Evolutionary conservation across 2,113 vertebrate genomes (phyloP), one percentile per base, ranked within the genome.

Genomic region (Petrocephalus zakoni): DNA sequence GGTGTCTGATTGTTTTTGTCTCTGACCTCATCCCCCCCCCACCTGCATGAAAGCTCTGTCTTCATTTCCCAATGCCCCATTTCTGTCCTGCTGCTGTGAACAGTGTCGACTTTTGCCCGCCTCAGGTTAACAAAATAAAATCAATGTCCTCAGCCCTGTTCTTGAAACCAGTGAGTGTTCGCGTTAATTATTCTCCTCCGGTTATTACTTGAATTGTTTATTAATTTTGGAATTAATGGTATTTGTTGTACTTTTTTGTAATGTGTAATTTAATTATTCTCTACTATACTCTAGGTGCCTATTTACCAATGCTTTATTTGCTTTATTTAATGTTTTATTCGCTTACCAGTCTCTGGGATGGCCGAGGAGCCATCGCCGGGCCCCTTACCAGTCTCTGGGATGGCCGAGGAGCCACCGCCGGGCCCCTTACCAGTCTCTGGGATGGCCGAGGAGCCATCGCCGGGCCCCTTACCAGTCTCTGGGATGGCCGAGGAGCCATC

Each of bases 401-500:
- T n/a, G n/a, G n/a, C n/a, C n/a, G n/a, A n/a, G n/a, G n/a, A n/a
- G n/a, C n/a, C n/a, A n/a, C n/a, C n/a, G n/a, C n/a, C n/a, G n/a
- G n/a, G n/a, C n/a, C n/a, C n/a, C n/a, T n/a, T n/a, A n/a, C n/a
- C n/a, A n/a, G n/a, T n/a, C n/a, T n/a, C n/a, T n/a, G n/a, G n/a
- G n/a, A n/a, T n/a, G n/a, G n/a, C n/a, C n/a, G n/a, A n/a, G n/a
- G n/a, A n/a, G n/a, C n/a, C n/a, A n/a, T n/a, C n/a, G n/a, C n/a
- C n/a, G n/a, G n/a, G n/a, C n/a, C n/a, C n/a, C n/a, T n/a, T n/a
- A n/a, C n/a, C n/a, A n/a, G n/a, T n/a, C n/a, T n/a, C n/a, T n/a
- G n/a, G n/a, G n/a, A n/a, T n/a, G n/a, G n/a, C n/a, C n/a, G n/a
- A 72, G 46, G 91, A 90, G 89, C 91, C 85, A 88, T 85, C 89